A percentile compares a stretch with the other conserved stretches of the same genome.
phyloP scores from a whole-genome alignment of 1,140 invertebrate species.

The Drosophila azteca region DNA sequence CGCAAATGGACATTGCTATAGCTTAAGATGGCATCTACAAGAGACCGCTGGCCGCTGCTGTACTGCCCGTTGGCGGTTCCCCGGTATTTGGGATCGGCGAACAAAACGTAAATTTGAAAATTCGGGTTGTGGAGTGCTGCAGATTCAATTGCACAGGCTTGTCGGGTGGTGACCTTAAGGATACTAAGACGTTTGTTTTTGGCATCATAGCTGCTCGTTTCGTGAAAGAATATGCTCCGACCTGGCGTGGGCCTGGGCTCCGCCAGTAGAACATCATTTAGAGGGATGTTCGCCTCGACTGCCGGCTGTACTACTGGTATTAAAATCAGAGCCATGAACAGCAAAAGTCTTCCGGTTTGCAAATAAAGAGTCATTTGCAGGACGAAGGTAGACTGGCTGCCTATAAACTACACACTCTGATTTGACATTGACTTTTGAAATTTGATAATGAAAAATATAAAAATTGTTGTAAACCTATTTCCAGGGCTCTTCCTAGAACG shows the following conservation, averaged over 20 bases:
- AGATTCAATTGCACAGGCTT: constrained; percentile 89
- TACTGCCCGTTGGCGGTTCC: constrained; percentile 69
- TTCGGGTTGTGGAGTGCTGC: constrained; percentile 87
- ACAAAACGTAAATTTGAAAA: constrained; percentile 85
- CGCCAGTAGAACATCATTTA: constrained; percentile 46
- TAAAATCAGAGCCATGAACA: too few species aligned
- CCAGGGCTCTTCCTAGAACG: too few species aligned
- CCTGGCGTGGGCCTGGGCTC: constrained; percentile 79
- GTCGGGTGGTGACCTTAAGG: constrained; percentile 84
- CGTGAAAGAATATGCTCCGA: constrained; percentile 86
- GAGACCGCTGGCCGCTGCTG: constrained; percentile 45
- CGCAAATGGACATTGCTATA: constrained; percentile 87
- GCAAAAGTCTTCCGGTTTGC: too few species aligned
- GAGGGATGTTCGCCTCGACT: too few species aligned
- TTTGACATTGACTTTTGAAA: too few species aligned
- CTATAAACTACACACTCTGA: too few species aligned
- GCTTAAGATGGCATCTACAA: constrained; percentile 81
- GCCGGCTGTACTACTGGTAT: too few species aligned
- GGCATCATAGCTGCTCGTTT: constrained; percentile 84
- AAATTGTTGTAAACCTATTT: too few species aligned
- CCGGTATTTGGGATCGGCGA: constrained; percentile 84
- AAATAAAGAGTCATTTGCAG: too few species aligned
- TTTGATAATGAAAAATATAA: too few species aligned
- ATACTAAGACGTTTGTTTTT: background rate
- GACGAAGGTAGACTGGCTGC: too few species aligned